Percentiles rank a stretch among this genome's conserved stretches.
Evolutionary conservation across 2,797 vertebrate genomes (phyloP).

Genomic region (Phrynocephalus forsythii): DNA sequence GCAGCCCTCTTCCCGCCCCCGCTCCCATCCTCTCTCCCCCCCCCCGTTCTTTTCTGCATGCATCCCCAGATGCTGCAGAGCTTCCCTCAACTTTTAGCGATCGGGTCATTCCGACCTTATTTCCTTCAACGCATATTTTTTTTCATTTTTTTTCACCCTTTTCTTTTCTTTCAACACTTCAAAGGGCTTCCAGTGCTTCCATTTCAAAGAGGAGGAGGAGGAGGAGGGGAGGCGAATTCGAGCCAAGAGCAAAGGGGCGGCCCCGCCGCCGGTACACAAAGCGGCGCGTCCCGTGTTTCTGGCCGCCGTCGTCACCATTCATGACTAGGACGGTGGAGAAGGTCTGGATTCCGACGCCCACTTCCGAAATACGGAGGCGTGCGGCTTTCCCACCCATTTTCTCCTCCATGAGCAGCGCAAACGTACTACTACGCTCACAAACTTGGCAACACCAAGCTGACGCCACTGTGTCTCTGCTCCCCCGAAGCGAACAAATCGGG

Average conservation of each 20-base stretch:
- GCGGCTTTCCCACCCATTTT: background rate
- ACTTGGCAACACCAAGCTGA: background rate
- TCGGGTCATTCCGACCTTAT: background rate
- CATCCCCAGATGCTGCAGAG: background rate
- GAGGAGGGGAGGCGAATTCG: too few relatives aligned
- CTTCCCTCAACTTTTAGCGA: background rate
- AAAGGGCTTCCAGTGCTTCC: too few relatives aligned
- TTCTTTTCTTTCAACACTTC: too few relatives aligned
- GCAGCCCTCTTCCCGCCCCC: background rate
- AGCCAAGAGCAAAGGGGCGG: background rate
- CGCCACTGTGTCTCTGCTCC: background rate
- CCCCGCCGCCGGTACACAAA: too few relatives aligned
- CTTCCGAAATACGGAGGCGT: background rate
- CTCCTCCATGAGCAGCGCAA: background rate
- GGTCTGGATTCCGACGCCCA: background rate
- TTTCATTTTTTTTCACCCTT: too few relatives aligned
- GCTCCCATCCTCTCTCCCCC: too few relatives aligned
- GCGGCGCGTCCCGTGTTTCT: background rate
- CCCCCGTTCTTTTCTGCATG: background rate
- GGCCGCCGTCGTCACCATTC: background rate
- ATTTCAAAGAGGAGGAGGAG: background rate
- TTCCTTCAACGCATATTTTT: too few relatives aligned
- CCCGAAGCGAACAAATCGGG: background rate
- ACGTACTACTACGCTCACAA: background rate
- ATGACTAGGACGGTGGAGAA: background rate